phyloP scores from a whole-genome alignment of 2,888 invertebrate species.

The Mythimna vitellina region DNA sequence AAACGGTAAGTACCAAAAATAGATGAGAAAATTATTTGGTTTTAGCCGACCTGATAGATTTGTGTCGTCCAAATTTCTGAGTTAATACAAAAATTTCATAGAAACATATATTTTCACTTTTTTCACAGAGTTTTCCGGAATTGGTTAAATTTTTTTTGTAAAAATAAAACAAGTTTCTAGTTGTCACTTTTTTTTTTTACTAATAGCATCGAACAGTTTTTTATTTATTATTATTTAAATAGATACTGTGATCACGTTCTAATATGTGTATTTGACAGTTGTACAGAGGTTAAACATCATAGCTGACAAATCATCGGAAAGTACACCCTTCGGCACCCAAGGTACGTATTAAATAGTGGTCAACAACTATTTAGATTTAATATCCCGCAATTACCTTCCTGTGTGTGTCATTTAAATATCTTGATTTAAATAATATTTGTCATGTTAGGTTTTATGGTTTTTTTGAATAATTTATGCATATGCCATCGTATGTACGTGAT shows the following conservation, averaged over 20 bases:
- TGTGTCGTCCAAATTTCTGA: neutral
- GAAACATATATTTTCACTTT: neutral
- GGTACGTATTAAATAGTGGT: constrained; percentile 73
- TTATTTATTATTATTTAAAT: neutral
- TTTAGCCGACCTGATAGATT: neutral
- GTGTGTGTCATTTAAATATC: constrained; percentile 58
- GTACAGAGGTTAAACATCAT: constrained; percentile 86
- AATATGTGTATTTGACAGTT: constrained; percentile 72
- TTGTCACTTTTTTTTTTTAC: too few species aligned
- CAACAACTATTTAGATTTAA: constrained; percentile 56
- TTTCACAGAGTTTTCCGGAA: too few species aligned
- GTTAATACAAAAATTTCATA: neutral
- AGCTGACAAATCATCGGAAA: constrained; percentile 85
- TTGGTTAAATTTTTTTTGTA: too few species aligned
- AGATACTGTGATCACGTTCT: constrained; percentile 41
- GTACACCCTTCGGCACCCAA: constrained; percentile 86
- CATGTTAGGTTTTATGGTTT: constrained; percentile 41
- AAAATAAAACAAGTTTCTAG: too few species aligned
- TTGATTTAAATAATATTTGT: constrained; percentile 52
- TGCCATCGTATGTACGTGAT: constrained; percentile 10
- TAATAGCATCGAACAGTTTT: neutral
- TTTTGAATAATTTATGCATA: neutral
- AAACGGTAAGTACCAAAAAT: constrained; percentile 76
- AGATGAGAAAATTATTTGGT: neutral
- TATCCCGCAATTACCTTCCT: constrained; percentile 60